Evolutionary conservation across 2,888 invertebrate species (phyloP), one percentile per base, ranked within the genome.

Genomic region (Exocentrus adspersus): DNA sequence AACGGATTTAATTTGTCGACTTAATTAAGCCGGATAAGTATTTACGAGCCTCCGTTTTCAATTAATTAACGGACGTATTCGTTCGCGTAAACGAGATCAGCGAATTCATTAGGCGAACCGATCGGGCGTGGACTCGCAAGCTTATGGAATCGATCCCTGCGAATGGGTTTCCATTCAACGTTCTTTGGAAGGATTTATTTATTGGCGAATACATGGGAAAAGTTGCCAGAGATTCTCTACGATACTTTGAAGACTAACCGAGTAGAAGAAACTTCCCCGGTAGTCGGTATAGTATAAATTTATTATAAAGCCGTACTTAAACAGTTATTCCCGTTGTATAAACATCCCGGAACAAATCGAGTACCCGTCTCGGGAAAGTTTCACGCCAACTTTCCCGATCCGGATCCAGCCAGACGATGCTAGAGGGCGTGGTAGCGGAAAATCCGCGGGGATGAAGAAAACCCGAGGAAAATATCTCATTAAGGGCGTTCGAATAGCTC

Each of bases 401-500:
- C 24, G 20, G 16, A 28, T 54, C 54, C 28, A 28, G n/a, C 1
- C 42, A 43, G 54, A 42, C 53, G 54, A 30, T 28, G 37, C 43
- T 54, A 43, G 41, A 14, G 9, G 17, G 54, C 28, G 43, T n/a
- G 54, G n/a, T 28, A 10, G 21, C 43, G 54, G 54, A 43, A 54
- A 41, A 54, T 54, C 17, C 43, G 30, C 28, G 14, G 43, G 30
- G 28, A 54, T 30, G 52, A 51, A 61, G 54, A 58, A 60, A 65
- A 65, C 43, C 61, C 43, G 52, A 60, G 64, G 58, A 61, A 65
- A 65, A 57, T 46, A 61, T 65, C 62, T 62, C 59, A 62, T 62
- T 65, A 65, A 62, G n/a, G n/a, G 59, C 57, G 65, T 62, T 65
- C 53, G 59, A 59, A 59, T n/a, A n/a, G n/a, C n/a, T n/a, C n/a